Base-by-base conservation (phyloP, 2,113 vertebrate genomes). In the Entosphenus tridentatus region DNA sequence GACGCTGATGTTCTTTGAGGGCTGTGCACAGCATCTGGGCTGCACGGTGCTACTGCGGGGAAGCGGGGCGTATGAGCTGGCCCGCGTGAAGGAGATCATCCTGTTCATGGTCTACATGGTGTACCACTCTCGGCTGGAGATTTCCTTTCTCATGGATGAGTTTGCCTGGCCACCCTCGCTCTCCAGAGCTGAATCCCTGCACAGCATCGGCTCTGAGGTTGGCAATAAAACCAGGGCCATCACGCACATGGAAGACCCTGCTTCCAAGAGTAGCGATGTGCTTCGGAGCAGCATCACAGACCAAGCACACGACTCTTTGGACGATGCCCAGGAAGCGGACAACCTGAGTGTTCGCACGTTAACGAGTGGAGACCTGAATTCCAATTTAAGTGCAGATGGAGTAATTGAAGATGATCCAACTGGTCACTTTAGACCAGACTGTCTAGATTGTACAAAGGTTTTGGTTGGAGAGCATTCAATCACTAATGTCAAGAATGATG, bases 141-240 rank as follows among this genome's bases (percentile, higher is more conserved):
- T 98, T 72, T 96, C 92, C n/a, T 96, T 98, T 75, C 89, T 98
- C 71, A 98, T 98, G 93, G 93, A 98, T 68, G 93, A 98, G 72
- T 98, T 98, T 72, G 92, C 93, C 59, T 96, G 96, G 93, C 93
- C 92, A 1, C 93, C 93, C 57, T 86, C 81, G 55, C 73, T 90
- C 67, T 74, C 80, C 10, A 85, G 83, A 72, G 88, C 80, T 70
- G 70, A 79, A 65, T 89, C 87, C 8, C 87, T 95, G 73, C 84
- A 84, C 8, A 88, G 83, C 70, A 39, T 39, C 6, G 39, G 39
- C 39, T 39, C 39, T 39, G 39, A 39, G 39, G 39, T 39, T 39
- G 39, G 39, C 39, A 39, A 39, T 39, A 39, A 39, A 39, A 39
- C 9, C 9, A 21, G 62, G 62, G n/a, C 62, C n/a, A 65, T 65